Percentiles rank a stretch among this genome's conserved stretches.
Evolutionary conservation across 2,888 invertebrate genomes (phyloP).

Genomic region (Pedicia rivosa): DNA sequence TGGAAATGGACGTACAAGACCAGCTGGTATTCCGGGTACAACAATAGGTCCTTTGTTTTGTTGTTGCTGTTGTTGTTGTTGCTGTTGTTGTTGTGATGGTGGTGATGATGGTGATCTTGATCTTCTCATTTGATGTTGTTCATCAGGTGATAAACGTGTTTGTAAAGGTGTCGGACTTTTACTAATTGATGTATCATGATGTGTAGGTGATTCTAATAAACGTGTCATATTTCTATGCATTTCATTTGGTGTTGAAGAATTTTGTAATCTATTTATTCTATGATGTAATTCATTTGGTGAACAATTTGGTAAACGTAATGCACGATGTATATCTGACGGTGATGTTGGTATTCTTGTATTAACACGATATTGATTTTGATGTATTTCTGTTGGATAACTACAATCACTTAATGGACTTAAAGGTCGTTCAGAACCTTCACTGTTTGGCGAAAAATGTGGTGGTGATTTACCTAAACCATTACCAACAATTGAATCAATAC

Average conservation of each 20-base stretch:
- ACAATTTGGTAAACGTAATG: constrained; percentile 8
- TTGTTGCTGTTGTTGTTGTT: constrained; percentile 9
- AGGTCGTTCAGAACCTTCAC: constrained; percentile 11
- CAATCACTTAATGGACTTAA: constrained; percentile 12
- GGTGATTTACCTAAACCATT: constrained; percentile 29
- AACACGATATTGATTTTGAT: not conserved
- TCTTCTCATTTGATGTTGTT: constrained; percentile 13
- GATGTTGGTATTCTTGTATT: constrained; percentile 2
- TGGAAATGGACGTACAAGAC: constrained; percentile 27
- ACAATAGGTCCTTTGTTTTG: constrained; percentile 27
- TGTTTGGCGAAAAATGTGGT: constrained; percentile 10
- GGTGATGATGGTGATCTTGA: constrained; percentile 21
- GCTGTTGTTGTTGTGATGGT: constrained; percentile 20
- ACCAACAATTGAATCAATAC: constrained; percentile 87
- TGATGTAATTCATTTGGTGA: constrained; percentile 8
- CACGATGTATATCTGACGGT: constrained; percentile 7
- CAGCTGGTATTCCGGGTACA: constrained; percentile 25
- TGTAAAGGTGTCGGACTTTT: constrained; percentile 20
- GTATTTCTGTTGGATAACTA: constrained; percentile 7
- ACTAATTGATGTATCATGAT: constrained; percentile 13
- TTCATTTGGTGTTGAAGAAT: constrained; percentile 11
- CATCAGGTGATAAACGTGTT: constrained; percentile 19
- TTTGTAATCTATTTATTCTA: constrained; percentile 10
- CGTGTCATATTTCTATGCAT: constrained; percentile 18
- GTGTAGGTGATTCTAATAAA: constrained; percentile 24